These are phyloP conservation scores for Girardinus metallicus DNA, from an alignment of 2,797 vertebrate species.

Conservation along the genomic window DNA sequence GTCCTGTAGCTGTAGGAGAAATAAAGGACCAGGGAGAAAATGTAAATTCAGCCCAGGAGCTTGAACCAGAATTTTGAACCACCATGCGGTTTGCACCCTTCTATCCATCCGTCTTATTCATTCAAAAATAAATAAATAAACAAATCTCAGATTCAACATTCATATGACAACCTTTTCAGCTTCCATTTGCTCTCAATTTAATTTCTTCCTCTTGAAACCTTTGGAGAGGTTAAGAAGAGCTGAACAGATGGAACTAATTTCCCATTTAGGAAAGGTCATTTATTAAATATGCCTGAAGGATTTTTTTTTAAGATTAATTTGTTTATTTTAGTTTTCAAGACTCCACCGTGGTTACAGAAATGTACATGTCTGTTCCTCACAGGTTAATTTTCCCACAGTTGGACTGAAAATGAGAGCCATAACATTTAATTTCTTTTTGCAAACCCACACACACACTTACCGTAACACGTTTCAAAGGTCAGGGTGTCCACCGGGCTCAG, in stretches of 20 bases:
- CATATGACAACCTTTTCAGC: not conserved
- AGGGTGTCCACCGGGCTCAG: conserved; percentile 15
- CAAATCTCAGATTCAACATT: not conserved
- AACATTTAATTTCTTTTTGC: not conserved
- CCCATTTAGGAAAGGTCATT: not conserved
- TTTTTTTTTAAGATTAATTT: not conserved
- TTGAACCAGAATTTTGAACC: not conserved
- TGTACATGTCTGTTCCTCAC: not conserved
- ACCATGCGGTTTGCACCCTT: not conserved
- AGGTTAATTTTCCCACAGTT: not conserved
- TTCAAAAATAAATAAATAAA: not conserved
- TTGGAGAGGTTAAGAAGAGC: not conserved
- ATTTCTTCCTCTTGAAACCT: not conserved
- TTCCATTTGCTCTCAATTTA: not conserved
- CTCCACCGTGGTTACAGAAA: not conserved
- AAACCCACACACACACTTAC: not conserved
- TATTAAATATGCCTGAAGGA: not conserved
- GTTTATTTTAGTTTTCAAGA: not conserved
- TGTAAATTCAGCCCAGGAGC: not conserved
- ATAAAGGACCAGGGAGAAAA: not conserved
- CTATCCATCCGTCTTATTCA: not conserved
- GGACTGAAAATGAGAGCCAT: not conserved
- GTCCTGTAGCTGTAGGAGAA: not conserved
- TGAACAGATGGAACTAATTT: not conserved
- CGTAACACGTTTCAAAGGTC: conserved; percentile 40